Evolutionary conservation across 1,140 invertebrate genomes (phyloP).

Genomic region (Aplysia californica): DNA sequence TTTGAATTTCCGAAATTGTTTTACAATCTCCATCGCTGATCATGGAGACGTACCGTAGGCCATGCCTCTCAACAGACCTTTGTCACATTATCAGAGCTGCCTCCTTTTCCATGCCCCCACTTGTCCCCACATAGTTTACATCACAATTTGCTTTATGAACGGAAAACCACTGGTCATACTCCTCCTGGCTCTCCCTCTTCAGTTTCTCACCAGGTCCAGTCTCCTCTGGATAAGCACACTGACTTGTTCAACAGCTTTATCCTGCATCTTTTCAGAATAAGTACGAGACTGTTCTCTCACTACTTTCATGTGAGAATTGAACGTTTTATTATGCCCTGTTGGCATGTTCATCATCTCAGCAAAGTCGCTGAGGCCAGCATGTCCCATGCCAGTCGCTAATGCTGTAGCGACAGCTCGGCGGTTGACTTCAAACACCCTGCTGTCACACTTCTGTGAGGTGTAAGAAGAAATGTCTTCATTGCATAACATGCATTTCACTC

Average conservation of each 20-base stretch:
- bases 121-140: background rate
- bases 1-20: background rate
- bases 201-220: background rate
- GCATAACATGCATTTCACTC: too few relatives aligned
- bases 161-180: background rate
- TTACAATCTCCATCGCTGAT: background rate
- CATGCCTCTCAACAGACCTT: background rate
- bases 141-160: background rate
- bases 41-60: background rate
- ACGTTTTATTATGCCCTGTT: background rate
- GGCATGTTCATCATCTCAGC: background rate
- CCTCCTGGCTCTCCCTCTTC: background rate
- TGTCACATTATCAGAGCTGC: background rate
- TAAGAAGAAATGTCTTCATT: too few relatives aligned
- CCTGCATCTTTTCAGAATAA: background rate
- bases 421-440: background rate
- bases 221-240: background rate
- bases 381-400: background rate
- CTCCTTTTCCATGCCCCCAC: background rate
- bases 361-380: background rate
- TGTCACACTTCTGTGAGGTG: too few relatives aligned
- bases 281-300: background rate
- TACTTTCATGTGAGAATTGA: background rate
- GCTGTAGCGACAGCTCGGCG: background rate
- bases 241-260: background rate